Evolutionary conservation across 2,797 vertebrate species (phyloP).

Genomic region (Cheirogaleus major): DNA sequence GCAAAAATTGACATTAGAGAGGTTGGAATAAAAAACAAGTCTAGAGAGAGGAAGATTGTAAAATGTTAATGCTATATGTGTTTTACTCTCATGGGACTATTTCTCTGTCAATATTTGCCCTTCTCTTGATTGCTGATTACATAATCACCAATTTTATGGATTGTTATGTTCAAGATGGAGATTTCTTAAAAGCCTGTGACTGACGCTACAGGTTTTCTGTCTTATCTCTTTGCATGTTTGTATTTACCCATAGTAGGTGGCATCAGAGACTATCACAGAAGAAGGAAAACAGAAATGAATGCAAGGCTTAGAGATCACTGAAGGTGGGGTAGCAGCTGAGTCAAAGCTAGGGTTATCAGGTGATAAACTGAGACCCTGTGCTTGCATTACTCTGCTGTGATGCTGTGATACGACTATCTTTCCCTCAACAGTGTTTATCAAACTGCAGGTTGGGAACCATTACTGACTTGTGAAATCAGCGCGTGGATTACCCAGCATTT

Average conservation of each 20-base stretch:
- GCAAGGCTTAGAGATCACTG: background rate
- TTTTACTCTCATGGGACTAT: background rate
- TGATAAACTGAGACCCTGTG: background rate
- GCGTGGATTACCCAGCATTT: background rate
- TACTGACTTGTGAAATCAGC: background rate
- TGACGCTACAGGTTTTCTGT: background rate
- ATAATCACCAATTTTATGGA: conserved; percentile 37
- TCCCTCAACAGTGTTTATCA: conserved; percentile 7
- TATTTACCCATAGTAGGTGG: background rate
- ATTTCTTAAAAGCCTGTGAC: background rate
- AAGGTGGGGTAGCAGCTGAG: background rate
- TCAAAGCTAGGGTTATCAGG: background rate
- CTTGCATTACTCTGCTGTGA: background rate
- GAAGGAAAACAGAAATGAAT: background rate
- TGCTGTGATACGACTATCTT: background rate
- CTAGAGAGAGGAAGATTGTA: background rate
- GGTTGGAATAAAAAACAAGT: conserved; percentile 3
- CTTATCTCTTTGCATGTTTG: background rate
- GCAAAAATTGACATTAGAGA: conserved; percentile 55
- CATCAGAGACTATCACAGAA: background rate
- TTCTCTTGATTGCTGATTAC: conserved; percentile 26
- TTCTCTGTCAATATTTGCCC: conserved; percentile 16
- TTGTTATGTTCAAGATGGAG: background rate
- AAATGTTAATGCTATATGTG: background rate
- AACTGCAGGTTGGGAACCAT: background rate